These are phyloP conservation scores for Manduca sexta DNA, from an alignment of 1,140 invertebrate species.

Conservation along the genomic window DNA sequence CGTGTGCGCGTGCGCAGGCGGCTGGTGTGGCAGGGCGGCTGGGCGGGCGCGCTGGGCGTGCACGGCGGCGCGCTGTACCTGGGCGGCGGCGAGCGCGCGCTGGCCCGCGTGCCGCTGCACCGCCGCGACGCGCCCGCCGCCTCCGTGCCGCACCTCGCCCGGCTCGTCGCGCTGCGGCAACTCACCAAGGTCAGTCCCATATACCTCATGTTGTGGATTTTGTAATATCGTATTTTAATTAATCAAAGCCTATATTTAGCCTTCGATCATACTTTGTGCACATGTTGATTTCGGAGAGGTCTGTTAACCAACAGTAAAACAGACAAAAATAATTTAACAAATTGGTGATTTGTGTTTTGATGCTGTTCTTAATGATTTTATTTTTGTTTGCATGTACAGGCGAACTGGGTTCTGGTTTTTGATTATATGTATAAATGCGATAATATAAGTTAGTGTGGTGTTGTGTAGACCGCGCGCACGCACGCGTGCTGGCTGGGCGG, in stretches of 20 bases:
- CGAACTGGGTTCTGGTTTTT: no score
- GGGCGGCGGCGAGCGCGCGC: conserved; percentile 81
- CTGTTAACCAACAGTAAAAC: no score
- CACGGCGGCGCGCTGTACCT: conserved; percentile 86
- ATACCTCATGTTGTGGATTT: neutral
- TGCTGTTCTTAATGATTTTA: no score
- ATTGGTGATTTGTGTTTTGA: no score
- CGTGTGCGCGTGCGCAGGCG: no score
- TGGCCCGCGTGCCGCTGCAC: conserved; percentile 70
- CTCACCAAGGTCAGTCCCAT: conserved; percentile 57
- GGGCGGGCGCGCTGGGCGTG: conserved; percentile 78
- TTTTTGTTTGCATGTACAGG: no score
- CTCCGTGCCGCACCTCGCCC: conserved; percentile 65
- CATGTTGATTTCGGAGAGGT: no score
- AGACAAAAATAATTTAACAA: no score
- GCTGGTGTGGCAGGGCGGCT: conserved; percentile 67
- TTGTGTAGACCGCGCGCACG: conserved; percentile 31
- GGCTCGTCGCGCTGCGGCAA: conserved; percentile 77
- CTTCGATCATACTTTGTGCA: no score
- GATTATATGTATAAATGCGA: no score
- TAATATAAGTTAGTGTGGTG: neutral
- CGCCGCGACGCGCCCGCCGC: conserved; percentile 68
- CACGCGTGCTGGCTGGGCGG: conserved; percentile 66
- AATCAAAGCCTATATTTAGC: no score
- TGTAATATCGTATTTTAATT: no score